Conservation (phyloP, 2,797 vertebrate species). For the Hafferia zeledoni region DNA sequence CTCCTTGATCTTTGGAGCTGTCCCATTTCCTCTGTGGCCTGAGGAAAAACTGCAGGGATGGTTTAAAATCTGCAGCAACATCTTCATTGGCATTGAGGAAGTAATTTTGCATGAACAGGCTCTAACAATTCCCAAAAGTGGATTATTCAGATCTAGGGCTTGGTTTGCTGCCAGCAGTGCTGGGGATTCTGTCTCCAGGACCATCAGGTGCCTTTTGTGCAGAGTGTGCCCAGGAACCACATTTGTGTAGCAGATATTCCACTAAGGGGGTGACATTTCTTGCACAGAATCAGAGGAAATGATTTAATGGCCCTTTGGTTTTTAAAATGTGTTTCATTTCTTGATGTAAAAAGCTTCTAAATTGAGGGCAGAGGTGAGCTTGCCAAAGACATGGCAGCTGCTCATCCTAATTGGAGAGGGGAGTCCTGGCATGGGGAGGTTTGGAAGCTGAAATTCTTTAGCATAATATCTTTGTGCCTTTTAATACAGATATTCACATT, state of each 20-base stretch:
- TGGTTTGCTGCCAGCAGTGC: background rate
- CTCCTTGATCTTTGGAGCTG: background rate
- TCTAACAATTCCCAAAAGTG: background rate
- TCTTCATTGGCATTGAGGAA: background rate
- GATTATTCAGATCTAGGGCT: rapidly evolving
- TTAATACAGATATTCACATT: background rate
- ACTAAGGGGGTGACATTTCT: background rate
- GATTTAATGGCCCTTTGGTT: background rate
- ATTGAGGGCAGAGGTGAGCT: conserved; percentile 8
- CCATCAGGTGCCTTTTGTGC: background rate
- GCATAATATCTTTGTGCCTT: background rate
- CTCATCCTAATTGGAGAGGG: background rate
- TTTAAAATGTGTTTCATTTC: background rate
- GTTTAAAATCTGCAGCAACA: background rate
- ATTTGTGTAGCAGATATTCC: background rate
- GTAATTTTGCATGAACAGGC: background rate
- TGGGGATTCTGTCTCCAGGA: background rate
- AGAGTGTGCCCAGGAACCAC: background rate
- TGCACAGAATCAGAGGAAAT: background rate
- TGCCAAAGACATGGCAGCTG: conserved; percentile 6
- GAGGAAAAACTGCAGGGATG: background rate
- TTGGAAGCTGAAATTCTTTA: background rate
- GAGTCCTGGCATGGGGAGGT: background rate
- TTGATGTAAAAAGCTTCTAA: background rate
- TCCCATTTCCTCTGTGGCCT: background rate